Conservation (phyloP, 1,140 invertebrate species). For the Ceratosolen fusciceps region DNA sequence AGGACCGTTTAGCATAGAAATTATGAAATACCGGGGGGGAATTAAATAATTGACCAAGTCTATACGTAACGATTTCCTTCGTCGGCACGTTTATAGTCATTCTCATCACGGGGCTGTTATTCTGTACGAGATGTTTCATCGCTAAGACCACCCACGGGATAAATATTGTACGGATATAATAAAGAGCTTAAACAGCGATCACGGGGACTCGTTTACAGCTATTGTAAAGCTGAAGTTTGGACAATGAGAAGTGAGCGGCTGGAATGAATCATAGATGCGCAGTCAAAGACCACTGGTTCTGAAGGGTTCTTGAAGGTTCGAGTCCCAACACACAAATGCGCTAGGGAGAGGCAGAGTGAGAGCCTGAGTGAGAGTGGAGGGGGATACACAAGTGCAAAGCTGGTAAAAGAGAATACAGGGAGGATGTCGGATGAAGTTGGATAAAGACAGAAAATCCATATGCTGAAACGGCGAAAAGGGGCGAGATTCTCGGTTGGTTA, state of each 20-base stretch:
- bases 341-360: not conserved
- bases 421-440: not conserved
- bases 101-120: not conserved
- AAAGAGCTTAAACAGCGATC: constrained; percentile 27
- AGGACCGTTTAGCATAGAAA: too few species aligned
- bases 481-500: too few species aligned
- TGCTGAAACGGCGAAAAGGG: too few species aligned
- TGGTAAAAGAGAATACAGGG: not conserved
- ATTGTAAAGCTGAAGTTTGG: constrained; percentile 34
- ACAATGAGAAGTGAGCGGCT: constrained; percentile 34
- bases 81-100: not conserved
- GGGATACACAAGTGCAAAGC: not conserved
- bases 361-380: not conserved
- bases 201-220: constrained; percentile 36
- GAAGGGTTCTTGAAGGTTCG: constrained; percentile 12
- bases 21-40: too few species aligned
- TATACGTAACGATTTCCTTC: not conserved
- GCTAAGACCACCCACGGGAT: not conserved
- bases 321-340: not conserved
- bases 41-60: too few species aligned
- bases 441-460: not conserved
- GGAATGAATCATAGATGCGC: constrained; percentile 27
- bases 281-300: constrained; percentile 16
- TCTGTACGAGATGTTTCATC: not conserved
- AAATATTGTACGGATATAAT: constrained; percentile 19